phyloP scores from a whole-genome alignment of 2,113 vertebrate genomes.

The Antigone vipio region DNA sequence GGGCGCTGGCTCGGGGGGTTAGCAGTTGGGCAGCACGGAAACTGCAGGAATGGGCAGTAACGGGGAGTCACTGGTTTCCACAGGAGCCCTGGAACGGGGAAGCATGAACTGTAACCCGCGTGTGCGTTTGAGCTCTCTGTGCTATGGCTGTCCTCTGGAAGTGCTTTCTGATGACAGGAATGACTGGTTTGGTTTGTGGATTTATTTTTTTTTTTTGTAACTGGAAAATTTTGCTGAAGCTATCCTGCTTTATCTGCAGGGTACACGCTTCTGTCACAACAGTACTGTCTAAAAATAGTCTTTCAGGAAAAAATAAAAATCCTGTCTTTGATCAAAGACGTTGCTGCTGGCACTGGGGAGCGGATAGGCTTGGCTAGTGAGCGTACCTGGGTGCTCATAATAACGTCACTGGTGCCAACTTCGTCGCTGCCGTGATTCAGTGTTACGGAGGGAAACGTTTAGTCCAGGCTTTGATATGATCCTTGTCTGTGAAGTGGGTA shows the following conservation, averaged over 20 bases:
- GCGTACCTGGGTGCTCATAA: neutral
- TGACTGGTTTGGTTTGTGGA: neutral
- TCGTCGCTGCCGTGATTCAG: fast-evolving
- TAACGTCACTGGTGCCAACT: fast-evolving
- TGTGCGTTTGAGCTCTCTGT: neutral
- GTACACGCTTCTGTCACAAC: neutral
- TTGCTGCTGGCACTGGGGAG: neutral
- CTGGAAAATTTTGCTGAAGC: neutral
- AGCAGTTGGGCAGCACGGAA: neutral
- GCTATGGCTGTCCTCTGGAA: neutral
- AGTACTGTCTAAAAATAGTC: neutral
- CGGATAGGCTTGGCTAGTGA: neutral
- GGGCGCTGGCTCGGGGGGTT: neutral
- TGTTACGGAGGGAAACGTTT: fast-evolving
- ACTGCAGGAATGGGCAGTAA: no score
- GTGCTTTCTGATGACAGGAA: neutral
- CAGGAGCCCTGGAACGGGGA: neutral
- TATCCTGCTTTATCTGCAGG: neutral
- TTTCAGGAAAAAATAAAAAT: fast-evolving
- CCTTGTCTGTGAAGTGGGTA: no score
- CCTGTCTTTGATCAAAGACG: fast-evolving
- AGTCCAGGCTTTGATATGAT: fast-evolving
- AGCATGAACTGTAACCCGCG: fast-evolving
- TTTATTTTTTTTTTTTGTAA: neutral
- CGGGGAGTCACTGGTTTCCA: neutral